Evolutionary conservation across 2,113 vertebrate species (phyloP).

Genomic region (Suncus etruscus): DNA sequence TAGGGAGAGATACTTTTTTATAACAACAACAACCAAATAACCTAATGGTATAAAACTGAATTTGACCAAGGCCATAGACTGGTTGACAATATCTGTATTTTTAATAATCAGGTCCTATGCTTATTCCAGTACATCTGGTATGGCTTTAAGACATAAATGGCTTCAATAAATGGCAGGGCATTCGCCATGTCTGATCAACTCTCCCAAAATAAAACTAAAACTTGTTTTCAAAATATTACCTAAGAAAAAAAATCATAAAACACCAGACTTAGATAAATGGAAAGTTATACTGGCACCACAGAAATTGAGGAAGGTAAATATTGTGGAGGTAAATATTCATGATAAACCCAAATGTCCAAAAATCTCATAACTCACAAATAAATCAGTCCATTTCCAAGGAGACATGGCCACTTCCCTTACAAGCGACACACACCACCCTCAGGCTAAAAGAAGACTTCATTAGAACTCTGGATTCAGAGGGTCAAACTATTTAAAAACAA

Average conservation of each 20-base stretch:
- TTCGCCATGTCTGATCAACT: background rate
- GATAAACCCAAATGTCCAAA: background rate
- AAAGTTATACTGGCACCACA: background rate
- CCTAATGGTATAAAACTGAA: background rate
- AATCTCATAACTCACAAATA: background rate
- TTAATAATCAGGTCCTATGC: background rate
- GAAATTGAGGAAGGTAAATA: background rate
- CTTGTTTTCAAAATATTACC: background rate
- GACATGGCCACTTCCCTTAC: background rate
- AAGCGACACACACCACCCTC: background rate
- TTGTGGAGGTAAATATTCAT: background rate
- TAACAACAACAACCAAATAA: too few relatives aligned
- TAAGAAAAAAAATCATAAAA: background rate
- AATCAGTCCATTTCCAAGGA: background rate
- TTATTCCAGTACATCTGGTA: background rate
- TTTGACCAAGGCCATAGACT: background rate
- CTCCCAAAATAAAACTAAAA: background rate
- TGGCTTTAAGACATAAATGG: too few relatives aligned
- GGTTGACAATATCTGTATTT: background rate
- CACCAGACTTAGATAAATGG: background rate
- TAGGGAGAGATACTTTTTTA: background rate
- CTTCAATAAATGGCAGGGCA: background rate
- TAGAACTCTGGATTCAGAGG: background rate
- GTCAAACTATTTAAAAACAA: background rate
- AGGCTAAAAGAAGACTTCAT: background rate